These are phyloP conservation scores for Melanostoma scalare DNA, from an alignment of 2,888 invertebrate species.

Conservation along the genomic window DNA sequence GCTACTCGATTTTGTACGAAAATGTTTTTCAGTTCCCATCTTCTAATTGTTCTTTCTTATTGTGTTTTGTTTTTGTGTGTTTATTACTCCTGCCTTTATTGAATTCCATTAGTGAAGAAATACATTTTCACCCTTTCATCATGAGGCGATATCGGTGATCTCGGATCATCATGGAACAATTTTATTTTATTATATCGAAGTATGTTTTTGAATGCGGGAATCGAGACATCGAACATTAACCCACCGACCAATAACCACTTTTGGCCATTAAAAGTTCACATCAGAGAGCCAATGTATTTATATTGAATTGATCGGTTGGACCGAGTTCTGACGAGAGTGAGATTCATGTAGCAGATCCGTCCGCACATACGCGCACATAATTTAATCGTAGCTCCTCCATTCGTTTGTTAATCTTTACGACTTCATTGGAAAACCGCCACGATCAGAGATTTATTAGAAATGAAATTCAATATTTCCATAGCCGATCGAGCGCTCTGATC, in stretches of 20 bases:
- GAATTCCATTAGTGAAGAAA: conserved; percentile 61
- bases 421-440: conserved; percentile 71
- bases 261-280: conserved; percentile 67
- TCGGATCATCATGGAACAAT: conserved; percentile 49
- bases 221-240: conserved; percentile 53
- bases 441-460: conserved; percentile 72
- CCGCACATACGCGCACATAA: conserved; percentile 30
- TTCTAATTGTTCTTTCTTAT: conserved; percentile 15
- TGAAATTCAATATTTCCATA: conserved; percentile 73
- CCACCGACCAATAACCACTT: conserved; percentile 61
- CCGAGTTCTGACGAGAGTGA: not conserved
- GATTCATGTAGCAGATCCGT: conserved; percentile 20
- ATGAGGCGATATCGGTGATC: conserved; percentile 27
- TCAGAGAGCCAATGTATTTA: conserved; percentile 41
- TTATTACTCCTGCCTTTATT: conserved; percentile 56
- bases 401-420: conserved; percentile 68
- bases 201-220: conserved; percentile 44
- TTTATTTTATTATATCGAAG: conserved; percentile 60
- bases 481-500: conserved; percentile 21
- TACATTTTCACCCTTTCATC: conserved; percentile 56
- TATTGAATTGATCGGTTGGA: conserved; percentile 19
- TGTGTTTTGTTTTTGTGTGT: conserved; percentile 39
- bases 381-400: conserved; percentile 16
- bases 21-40: not conserved
- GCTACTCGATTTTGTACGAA: conserved; percentile 18